Percentiles rank a stretch among this genome's conserved stretches.
Conservation (phyloP, 2,797 vertebrate species). For the Anguilla pacifica region DNA sequence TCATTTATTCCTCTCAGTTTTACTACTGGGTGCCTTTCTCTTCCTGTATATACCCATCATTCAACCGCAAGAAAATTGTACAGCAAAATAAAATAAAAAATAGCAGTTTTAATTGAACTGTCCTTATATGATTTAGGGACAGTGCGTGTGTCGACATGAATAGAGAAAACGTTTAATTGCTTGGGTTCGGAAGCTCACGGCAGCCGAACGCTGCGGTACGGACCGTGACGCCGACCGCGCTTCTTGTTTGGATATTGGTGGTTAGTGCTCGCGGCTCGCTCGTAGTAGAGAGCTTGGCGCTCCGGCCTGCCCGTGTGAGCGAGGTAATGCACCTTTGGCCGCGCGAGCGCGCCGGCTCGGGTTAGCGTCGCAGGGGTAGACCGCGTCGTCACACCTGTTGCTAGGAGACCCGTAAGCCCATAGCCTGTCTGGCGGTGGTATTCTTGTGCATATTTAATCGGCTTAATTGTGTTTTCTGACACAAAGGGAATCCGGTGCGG, state of each 20-base stretch:
- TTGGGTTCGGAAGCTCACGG: slow-evolving; percentile 37
- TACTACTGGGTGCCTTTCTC: not conserved
- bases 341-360: not conserved
- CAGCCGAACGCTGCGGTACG: slow-evolving; percentile 58
- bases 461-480: slow-evolving; percentile 75
- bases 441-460: slow-evolving; percentile 80
- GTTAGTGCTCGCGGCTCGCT: slow-evolving; percentile 49
- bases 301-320: slow-evolving; percentile 26
- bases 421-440: slow-evolving; percentile 79
- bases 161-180: not conserved
- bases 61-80: not conserved
- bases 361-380: slow-evolving; percentile 51
- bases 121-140: not conserved
- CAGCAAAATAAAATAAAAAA: not conserved
- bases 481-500: slow-evolving; percentile 68
- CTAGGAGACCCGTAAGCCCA: slow-evolving; percentile 82
- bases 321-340: slow-evolving; percentile 35
- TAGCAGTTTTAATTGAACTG: not conserved
- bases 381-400: slow-evolving; percentile 80
- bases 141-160: not conserved
- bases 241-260: slow-evolving; percentile 57
- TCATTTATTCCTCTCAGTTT: not conserved
- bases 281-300: slow-evolving; percentile 52
- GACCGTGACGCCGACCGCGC: slow-evolving; percentile 59
- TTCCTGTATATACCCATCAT: not conserved